Base-by-base conservation (phyloP, 2,113 vertebrate genomes). In the Cromileptes altivelis region DNA sequence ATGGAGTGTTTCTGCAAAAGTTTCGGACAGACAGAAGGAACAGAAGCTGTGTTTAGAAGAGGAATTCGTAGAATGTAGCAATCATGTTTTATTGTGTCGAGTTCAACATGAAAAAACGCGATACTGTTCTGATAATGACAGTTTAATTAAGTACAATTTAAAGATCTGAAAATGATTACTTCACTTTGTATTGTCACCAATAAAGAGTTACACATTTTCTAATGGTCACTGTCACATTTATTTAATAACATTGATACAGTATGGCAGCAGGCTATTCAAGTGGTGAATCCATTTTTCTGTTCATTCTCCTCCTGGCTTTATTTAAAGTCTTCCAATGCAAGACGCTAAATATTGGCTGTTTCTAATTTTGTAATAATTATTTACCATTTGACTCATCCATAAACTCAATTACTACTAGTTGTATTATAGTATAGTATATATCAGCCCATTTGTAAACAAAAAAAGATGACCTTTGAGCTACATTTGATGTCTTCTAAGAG, bases 1-100 rank as follows among this genome's bases (percentile, higher is more conserved):
- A 47, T 40, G 12, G 7, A n/a, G 17, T 6, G 2, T 56, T 27
- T 17, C 17, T 68, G 13, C 0, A 3, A 57, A 76, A 85, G 79
- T 86, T 84, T 68, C 17, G 55, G n/a, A 33, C 65, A 81, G 5
- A 57, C 21, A 50, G 30, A 23, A 25, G 11, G 1, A 47, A 57
- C 40, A 17, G 3, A 47, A 13, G 1, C 40, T 12, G 10, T 27
- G 12, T 50, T 55, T 67, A 2, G 33, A 4, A 55, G 6, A 25
- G 23, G 3, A 3, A 8, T 74, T 19, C 21, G 2, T 50, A 11
- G 18, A 0, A 62, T 42, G 33, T 52, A 12, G n/a, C 1, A 17
- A 4, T 52, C 3, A 33, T 27, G 50, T 49, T 47, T 30, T 37
- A 9, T 19, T n/a, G 2, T 5, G 33, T 47, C 3, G 18, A 47